A percentile compares a stretch with the other conserved stretches of the same genome.
Conservation (phyloP, 2,797 vertebrate genomes). For the Pangasius krempfi region DNA sequence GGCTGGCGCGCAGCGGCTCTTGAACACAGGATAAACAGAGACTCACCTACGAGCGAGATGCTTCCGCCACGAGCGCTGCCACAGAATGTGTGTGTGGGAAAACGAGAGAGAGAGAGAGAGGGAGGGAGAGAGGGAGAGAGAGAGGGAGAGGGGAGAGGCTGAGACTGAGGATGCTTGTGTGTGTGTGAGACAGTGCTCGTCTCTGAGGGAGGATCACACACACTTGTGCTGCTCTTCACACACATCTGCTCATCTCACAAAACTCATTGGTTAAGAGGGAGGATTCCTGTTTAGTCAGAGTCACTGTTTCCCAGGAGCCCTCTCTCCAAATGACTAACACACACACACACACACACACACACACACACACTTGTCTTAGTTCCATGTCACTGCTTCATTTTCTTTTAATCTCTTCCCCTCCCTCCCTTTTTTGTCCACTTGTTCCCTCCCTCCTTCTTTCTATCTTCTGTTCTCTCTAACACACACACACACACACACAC, state of each 20-base stretch:
- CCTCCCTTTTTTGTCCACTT: slow-evolving; percentile 16
- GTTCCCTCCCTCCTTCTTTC: slow-evolving; percentile 48
- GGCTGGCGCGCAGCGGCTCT: neutral
- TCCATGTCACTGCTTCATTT: slow-evolving; percentile 9
- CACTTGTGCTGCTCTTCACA: slow-evolving; percentile 67
- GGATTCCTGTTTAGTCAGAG: slow-evolving; percentile 77
- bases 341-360: slow-evolving; percentile 26
- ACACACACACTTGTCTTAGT: slow-evolving; percentile 3
- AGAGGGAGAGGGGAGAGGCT: slow-evolving; percentile 33
- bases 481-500: slow-evolving; percentile 40
- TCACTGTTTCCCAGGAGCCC: slow-evolving; percentile 71
- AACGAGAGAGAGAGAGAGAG: slow-evolving; percentile 40
- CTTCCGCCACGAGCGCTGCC: slow-evolving; percentile 13
- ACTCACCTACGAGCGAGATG: slow-evolving; percentile 17
- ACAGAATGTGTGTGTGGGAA: slow-evolving; percentile 47
- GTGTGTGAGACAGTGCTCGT: slow-evolving; percentile 61
- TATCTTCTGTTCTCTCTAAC: slow-evolving; percentile 49
- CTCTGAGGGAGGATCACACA: slow-evolving; percentile 71
- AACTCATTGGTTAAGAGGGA: slow-evolving; percentile 80
- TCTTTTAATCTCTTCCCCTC: neutral
- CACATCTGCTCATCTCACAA: slow-evolving; percentile 78
- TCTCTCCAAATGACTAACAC: slow-evolving; percentile 52
- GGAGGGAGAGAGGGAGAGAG: slow-evolving; percentile 32
- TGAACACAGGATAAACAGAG: slow-evolving; percentile 2
- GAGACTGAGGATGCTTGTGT: slow-evolving; percentile 24